A percentile compares a stretch with the other conserved stretches of the same genome.
phyloP scores from a whole-genome alignment of 2,113 vertebrate species.

The Diadophis punctatus region DNA sequence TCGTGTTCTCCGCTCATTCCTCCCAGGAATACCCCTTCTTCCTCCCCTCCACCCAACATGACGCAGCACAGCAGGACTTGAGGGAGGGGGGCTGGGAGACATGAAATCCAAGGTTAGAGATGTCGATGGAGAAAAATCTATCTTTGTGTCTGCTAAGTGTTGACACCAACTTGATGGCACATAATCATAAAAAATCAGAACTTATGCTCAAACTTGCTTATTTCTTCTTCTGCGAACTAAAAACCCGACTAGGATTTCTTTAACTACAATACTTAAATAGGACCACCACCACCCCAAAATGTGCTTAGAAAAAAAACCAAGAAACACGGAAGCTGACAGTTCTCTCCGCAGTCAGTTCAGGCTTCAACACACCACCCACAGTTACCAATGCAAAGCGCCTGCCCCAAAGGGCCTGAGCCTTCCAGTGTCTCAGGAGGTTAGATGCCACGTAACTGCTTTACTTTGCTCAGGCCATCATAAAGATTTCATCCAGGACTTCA shows the following conservation, averaged over 20 bases:
- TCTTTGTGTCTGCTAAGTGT: background rate
- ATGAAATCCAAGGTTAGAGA: background rate
- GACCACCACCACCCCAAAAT: accelerated
- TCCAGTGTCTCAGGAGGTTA: no score
- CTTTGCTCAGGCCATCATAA: no score
- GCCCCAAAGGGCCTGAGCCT: background rate
- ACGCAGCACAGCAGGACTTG: background rate
- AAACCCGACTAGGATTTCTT: background rate
- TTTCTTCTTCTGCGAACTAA: background rate
- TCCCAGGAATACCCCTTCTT: background rate
- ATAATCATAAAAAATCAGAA: background rate
- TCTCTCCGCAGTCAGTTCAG: background rate
- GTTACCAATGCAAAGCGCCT: background rate
- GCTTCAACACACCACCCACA: background rate
- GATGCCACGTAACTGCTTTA: accelerated
- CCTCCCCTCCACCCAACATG: background rate
- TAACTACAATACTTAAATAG: background rate
- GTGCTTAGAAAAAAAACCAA: no score
- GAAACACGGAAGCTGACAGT: no score
- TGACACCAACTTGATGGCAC: background rate
- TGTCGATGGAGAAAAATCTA: background rate
- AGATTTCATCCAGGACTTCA: no score
- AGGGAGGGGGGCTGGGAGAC: background rate
- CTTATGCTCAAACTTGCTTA: background rate
- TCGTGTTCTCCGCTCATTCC: background rate